Base-by-base conservation (phyloP, 2,113 vertebrate genomes). In the Ariopsis seemanni region DNA sequence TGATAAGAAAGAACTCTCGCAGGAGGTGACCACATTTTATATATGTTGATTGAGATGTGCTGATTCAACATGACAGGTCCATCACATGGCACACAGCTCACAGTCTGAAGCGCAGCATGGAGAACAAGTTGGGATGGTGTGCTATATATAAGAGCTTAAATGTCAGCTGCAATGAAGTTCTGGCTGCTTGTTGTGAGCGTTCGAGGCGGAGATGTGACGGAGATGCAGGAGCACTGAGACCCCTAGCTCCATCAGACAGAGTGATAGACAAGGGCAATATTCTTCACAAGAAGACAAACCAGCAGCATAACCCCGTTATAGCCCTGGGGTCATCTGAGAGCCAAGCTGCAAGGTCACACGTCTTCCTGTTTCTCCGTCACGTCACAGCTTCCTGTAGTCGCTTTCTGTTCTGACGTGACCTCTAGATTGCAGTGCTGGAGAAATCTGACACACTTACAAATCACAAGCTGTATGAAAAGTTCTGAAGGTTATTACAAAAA, bases 111-210 rank as follows among this genome's bases (percentile, higher is more conserved):
- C 89, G 79, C 88, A 71, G 81, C 85, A 87, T 89, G 30, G 63
- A 75, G 77, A 86, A 83, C 42, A 81, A 87, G 65, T 90, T 78
- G 57, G 85, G 50, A 62, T 75, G 67, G 71, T 42, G 91, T 89
- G 90, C 92, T 93, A 93, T 91, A 93, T 89, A 92, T 93, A 91
- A 88, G 63, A 87, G 79, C 85, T 86, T 89, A 93, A 93, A 95
- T 94, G 94, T 94, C 94, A 94, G 88, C 92, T 91, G 72, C 55
- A 85, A 89, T 91, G 86, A 90, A 87, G 86, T 48, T n/a, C 63
- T 67, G 62, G 63, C 25, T 88, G 81, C 82, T 87, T 48, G 82
- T 84, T 78, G 86, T 90, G 89, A 81, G 88, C 86, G 77, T 84
- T 83, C 58, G 78, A 87, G 83, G 90, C 85, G 83, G 90, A 89